These are phyloP conservation scores for Sylvia borin DNA, from an alignment of 2,797 vertebrate species.

Conservation along the genomic window DNA sequence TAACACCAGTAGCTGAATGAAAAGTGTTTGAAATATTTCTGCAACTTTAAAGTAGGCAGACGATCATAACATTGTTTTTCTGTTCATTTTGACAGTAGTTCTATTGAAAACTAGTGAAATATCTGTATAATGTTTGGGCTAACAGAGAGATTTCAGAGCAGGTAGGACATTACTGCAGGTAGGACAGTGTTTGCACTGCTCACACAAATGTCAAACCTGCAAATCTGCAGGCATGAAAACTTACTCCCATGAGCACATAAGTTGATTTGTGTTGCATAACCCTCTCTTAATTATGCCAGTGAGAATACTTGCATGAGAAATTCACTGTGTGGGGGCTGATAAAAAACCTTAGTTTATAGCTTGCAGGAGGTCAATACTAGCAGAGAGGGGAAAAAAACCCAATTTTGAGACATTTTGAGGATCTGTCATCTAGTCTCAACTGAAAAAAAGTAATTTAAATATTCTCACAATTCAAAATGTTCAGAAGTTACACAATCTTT, in stretches of 20 bases:
- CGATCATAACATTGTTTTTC: not conserved
- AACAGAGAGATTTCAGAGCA: not conserved
- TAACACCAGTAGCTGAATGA: not conserved
- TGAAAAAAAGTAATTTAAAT: conserved; percentile 11
- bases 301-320: conserved; percentile 14
- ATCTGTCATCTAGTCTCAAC: not conserved
- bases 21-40: not conserved
- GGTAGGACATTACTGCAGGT: not conserved
- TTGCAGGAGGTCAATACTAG: not conserved
- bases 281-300: not conserved
- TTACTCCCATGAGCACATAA: not conserved
- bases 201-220: not conserved
- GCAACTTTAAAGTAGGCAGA: not conserved
- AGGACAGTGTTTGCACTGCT: not conserved
- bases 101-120: not conserved
- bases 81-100: not conserved
- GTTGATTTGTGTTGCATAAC: conserved; percentile 20
- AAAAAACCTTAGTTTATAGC: not conserved
- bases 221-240: not conserved
- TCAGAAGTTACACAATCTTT: conserved; percentile 10
- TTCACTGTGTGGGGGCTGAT: not conserved
- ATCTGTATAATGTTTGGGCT: not conserved
- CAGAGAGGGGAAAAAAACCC: not conserved
- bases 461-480: not conserved
- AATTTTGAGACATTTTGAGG: not conserved